Base-by-base conservation (phyloP, 2,888 invertebrate genomes). In the Sarcophaga subvicina region DNA sequence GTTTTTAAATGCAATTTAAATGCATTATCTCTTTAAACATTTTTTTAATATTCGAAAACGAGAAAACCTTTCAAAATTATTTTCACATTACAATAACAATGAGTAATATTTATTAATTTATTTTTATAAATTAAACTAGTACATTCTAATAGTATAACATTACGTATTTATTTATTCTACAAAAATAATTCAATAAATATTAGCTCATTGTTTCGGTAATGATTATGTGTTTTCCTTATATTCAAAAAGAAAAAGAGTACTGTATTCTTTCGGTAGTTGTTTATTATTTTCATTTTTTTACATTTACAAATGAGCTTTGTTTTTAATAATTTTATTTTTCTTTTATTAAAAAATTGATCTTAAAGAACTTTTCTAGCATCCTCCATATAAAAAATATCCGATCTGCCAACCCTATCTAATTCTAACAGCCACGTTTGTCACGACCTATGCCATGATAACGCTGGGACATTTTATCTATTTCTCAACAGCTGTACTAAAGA, bases 301-400 rank as follows among this genome's bases (percentile, higher is more conserved):
- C 87, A 87, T 84, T 84, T 87, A 37, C 67, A 84, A 87, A 79
- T 79, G 78, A 70, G 78, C 84, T 81, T 81, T 80, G 71, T 83
- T 87, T 83, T 78, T 84, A 76, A 81, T 82, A 72, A 69, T 71
- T 78, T 83, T 80, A 54, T 73, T 87, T 83, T 84, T 87, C 72
- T 76, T 84, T 84, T 84, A 76, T 76, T 81, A 76, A 87, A 87
- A 81, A 84, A 72, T 73, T 87, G 84, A 84, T 84, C 84, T 84
- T 79, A 76, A 87, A 87, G 87, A 87, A 84, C 84, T 84, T 87
- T 87, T 87, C 84, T 87, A 87, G 87, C 87, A 79, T 82, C 75
- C 83, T 81, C 62, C 73, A 86, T 80, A 82, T 83, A 81, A 83
- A 79, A 83, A 78, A 80, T 70, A 82, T 69, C 84, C 73, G 87